Evolutionary conservation across 2,113 vertebrate species (phyloP).

Genomic region (Axis porcinus): DNA sequence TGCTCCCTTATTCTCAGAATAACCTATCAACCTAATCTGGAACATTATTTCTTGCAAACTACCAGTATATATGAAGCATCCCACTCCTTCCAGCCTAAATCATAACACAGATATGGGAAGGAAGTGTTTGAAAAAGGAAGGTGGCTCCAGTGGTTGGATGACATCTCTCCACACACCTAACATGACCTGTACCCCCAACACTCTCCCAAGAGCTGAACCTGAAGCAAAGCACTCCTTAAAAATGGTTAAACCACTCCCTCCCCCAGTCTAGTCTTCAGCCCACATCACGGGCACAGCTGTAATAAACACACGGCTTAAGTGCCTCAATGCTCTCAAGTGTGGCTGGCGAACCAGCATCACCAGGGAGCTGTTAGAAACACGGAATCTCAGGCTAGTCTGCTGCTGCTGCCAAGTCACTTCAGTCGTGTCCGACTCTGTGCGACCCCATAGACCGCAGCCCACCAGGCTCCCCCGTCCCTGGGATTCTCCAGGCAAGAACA

Average conservation of each 20-base stretch:
- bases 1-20: background rate
- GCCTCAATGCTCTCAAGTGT: background rate
- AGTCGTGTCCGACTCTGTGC: too few species aligned
- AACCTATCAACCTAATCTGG: background rate
- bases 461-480: too few species aligned
- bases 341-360: background rate
- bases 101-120: background rate
- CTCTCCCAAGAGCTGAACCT: background rate
- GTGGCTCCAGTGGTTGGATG: background rate
- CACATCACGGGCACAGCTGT: background rate
- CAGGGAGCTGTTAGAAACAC: background rate
- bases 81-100: background rate
- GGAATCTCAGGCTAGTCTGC: background rate
- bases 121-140: background rate
- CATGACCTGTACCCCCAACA: background rate
- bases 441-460: too few species aligned
- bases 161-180: background rate
- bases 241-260: background rate
- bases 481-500: too few species aligned
- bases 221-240: background rate
- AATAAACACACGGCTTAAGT: background rate
- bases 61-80: background rate
- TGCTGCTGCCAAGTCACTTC: too few species aligned
- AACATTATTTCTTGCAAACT: background rate
- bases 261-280: background rate